Conservation (phyloP, 2,888 invertebrate species). For the Polyommatus iphigenia region DNA sequence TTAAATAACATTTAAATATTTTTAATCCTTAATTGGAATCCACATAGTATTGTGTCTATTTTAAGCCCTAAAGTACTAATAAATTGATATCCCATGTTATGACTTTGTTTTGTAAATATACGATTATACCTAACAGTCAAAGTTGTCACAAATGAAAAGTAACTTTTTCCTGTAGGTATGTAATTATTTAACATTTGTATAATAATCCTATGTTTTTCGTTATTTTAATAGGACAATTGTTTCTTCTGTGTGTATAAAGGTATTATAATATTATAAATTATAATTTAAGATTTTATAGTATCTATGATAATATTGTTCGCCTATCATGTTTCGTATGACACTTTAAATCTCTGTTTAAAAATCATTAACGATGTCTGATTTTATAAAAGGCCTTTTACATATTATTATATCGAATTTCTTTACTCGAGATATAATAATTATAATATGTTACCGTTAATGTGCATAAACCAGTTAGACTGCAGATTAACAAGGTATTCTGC, state of each 20-base stretch:
- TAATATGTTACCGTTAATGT: too few species aligned
- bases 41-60: not conserved
- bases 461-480: too few species aligned
- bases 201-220: not conserved
- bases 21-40: not conserved
- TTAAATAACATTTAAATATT: not conserved
- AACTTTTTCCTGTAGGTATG: not conserved
- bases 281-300: conserved; percentile 55
- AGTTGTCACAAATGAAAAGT: conserved; percentile 7
- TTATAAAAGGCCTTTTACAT: not conserved
- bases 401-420: not conserved
- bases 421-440: not conserved
- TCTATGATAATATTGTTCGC: conserved; percentile 40
- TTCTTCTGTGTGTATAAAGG: conserved; percentile 54
- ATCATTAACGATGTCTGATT: not conserved
- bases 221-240: conserved; percentile 37
- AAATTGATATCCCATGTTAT: too few species aligned
- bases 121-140: not conserved
- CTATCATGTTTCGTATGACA: conserved; percentile 38
- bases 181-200: not conserved
- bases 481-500: too few species aligned
- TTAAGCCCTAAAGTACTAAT: not conserved
- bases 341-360: too few species aligned
- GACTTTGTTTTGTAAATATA: too few species aligned
- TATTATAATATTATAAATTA: conserved; percentile 52